Evolutionary conservation across 2,797 vertebrate species (phyloP), one percentile per base, ranked within the genome.

Genomic region (Mergus octosetaceus): DNA sequence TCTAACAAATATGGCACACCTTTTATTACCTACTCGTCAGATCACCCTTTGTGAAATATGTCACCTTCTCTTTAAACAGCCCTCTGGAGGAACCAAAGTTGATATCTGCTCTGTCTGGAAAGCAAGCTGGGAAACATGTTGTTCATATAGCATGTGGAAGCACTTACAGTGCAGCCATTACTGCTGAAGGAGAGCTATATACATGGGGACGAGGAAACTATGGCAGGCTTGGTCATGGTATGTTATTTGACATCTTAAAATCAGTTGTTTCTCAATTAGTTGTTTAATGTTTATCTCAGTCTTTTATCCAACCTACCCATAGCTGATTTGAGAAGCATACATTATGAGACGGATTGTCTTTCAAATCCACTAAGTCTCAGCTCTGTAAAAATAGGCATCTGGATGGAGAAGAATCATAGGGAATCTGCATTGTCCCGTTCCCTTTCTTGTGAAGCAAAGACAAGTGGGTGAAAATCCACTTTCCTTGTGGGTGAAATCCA

Each of bases 151-250:
- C 99, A 0, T 99, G 99, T 64, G 99, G 99, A 53, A 99, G 99
- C 97, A 99, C 99, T 0, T 99, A 99, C 73, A 99, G 99, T 4
- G 99, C 99, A 4, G 99, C 99, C 2, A 98, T 99, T 95, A 99
- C 99, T 17, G 99, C 99, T 3, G 99, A 99, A 68, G 99, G 99
- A 32, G 99, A 99, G 92, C 98, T 99, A 9, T 99, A 99, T 58
- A 99, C 99, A 0, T 99, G 99, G 99, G 99, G 99, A 65, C 96
- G 99, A 54, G 99, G 99, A 57, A 99, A 99, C 98, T 99, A 99
- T 4, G 99, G 99, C 76, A 98, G 99, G 4, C 98, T 99, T 53
- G 99, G 99, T 47, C 99, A 99, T 13, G 99, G 99, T 99, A 98
- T 8, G 97, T 94, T 85, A 14, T 51, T 4, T 90, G 27, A 6